Base-by-base conservation (phyloP, 1,140 invertebrate species). In the Idris sp. region DNA sequence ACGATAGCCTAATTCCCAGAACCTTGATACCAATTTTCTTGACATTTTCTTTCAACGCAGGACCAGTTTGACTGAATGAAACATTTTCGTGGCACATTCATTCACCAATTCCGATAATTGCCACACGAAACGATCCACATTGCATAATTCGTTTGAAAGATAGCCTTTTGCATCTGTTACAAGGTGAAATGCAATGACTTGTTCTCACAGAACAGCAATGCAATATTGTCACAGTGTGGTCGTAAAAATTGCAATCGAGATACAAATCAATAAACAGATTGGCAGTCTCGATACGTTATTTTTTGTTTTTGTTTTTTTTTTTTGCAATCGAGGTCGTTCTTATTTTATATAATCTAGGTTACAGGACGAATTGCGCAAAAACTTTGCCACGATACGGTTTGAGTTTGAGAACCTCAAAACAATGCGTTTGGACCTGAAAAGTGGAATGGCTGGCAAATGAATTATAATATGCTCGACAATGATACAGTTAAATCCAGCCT, bases 141-240 rank as follows among this genome's bases (percentile, higher is more conserved):
- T 59, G 51, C 46, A 54, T 54, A 69, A 59, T 10, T 8, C 10
- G 18, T 2, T 18, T 9, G 9, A 3, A 9, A n/a, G 46, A 71
- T 46, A 46, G 40, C 33, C 35, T 46, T 18, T 26, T 28, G 46
- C 54, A 69, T 61, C 40, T 69, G 65, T 69, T 69, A 69, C 65
- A 61, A 69, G 65, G 65, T 69, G 26, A 69, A 61, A 69, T 16
- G 54, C 33, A 46, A 44, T 40, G 36, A 38, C n/a, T 11, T 19
- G 36, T 53, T 61, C 65, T 54, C 54, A 69, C 54, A 40, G 14
- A 18, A 51, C 15, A 7, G 11, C 46, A 33, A 38, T 54, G 30
- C 22, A 36, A 69, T 59, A 59, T 51, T 51, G 44, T 59, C 48
- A 10, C 15, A 15, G 7, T 14, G 15, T 30, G 7, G 26, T 11